Percentiles rank a stretch among this genome's conserved stretches.
phyloP scores from a whole-genome alignment of 2,113 vertebrate genomes.

The Rhinogobius similis region DNA sequence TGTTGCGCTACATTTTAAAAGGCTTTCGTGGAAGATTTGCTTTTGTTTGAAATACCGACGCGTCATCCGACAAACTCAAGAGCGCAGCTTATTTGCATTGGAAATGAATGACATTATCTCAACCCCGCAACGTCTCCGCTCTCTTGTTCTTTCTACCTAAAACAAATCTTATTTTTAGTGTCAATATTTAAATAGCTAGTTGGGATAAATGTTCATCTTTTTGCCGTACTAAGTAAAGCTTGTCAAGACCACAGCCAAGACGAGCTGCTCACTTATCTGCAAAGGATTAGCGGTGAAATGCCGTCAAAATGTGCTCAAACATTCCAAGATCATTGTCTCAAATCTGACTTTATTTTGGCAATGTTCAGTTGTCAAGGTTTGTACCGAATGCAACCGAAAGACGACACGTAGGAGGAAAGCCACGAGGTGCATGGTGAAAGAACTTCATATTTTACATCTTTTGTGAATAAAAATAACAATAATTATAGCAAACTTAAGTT shows the following conservation, averaged over 20 bases:
- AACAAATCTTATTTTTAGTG: slow-evolving; percentile 8
- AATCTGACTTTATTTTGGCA: slow-evolving; percentile 40
- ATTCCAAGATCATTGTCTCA: slow-evolving; percentile 1
- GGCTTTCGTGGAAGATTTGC: slow-evolving; percentile 13
- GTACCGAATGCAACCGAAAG: neutral
- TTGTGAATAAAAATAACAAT: neutral
- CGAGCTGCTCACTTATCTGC: slow-evolving; percentile 35
- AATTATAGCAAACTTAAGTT: no score
- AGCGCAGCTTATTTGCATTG: slow-evolving; percentile 47
- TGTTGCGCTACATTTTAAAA: slow-evolving; percentile 17
- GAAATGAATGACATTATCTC: slow-evolving; percentile 39
- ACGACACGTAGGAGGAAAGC: neutral
- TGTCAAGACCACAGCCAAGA: slow-evolving; percentile 38
- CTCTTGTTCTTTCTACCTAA: neutral
- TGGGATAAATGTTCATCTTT: slow-evolving; percentile 7
- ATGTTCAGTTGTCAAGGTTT: slow-evolving; percentile 26
- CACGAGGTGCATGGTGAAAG: neutral
- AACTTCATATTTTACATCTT: no score
- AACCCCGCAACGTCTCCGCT: neutral
- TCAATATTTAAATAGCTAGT: slow-evolving; percentile 8
- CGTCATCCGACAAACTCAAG: slow-evolving; percentile 16
- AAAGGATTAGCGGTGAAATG: slow-evolving; percentile 31
- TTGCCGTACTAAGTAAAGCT: slow-evolving; percentile 19
- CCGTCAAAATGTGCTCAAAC: slow-evolving; percentile 30
- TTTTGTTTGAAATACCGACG: slow-evolving; percentile 14